phyloP scores from a whole-genome alignment of 2,888 invertebrate genomes.

The Aromia moschata region DNA sequence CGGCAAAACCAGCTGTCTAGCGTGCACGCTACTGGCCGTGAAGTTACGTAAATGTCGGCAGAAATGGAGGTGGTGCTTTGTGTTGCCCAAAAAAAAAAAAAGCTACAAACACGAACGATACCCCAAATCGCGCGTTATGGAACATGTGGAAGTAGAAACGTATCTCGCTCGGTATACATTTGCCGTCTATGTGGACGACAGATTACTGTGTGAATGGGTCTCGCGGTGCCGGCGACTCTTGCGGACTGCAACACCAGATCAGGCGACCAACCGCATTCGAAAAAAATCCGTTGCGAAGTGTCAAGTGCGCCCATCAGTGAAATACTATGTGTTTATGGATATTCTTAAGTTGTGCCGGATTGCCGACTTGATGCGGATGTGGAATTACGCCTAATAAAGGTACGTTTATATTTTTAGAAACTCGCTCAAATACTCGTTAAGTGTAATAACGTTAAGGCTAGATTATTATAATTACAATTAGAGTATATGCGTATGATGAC shows the following conservation, averaged over 20 bases:
- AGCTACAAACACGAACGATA: background rate
- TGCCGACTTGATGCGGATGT: background rate
- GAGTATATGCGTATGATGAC: too few relatives aligned
- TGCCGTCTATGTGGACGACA: background rate
- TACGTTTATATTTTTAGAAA: too few relatives aligned
- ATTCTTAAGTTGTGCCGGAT: background rate
- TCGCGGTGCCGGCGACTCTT: background rate
- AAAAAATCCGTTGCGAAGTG: background rate
- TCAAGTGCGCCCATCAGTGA: background rate
- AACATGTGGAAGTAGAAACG: conserved; percentile 2
- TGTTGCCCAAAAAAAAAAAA: background rate
- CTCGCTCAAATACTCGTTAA: too few relatives aligned
- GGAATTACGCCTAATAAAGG: background rate
- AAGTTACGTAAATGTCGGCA: background rate
- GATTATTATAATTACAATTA: too few relatives aligned
- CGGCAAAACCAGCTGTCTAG: too few relatives aligned
- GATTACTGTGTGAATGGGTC: background rate
- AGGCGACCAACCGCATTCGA: background rate
- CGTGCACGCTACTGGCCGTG: background rate
- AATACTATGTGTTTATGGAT: background rate
- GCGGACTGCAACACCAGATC: background rate
- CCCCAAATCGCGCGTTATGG: conserved; percentile 3
- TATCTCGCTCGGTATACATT: background rate
- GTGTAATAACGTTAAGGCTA: too few relatives aligned
- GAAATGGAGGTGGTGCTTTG: background rate